Evolutionary conservation across 37 sponge, comb jelly and placozoan species (phyloP).

Genomic region (Axinella damicornis): DNA sequence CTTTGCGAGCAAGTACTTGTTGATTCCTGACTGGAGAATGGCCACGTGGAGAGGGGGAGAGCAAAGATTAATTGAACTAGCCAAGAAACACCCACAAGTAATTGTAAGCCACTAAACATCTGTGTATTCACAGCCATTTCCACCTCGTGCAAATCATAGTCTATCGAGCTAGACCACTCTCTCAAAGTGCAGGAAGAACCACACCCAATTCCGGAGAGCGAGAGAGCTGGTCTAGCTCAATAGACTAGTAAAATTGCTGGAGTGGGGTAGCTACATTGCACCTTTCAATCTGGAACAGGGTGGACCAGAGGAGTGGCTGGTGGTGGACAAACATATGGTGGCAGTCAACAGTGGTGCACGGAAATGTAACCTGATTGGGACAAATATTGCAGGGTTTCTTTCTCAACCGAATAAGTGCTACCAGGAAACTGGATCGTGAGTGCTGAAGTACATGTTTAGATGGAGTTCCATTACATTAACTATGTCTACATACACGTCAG

Average conservation of each 20-base stretch:
- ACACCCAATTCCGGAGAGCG: too few relatives aligned
- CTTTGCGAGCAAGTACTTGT: conserved; percentile 66
- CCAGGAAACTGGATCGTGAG: conserved; percentile 69
- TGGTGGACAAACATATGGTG: conserved; percentile 74
- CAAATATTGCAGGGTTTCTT: conserved; percentile 32
- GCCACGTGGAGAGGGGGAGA: neutral
- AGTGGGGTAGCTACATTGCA: too few relatives aligned
- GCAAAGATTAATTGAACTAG: neutral
- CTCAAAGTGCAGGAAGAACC: too few relatives aligned
- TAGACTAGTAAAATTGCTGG: too few relatives aligned
- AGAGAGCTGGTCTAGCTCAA: too few relatives aligned
- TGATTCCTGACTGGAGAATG: conserved; percentile 69
- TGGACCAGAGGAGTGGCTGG: conserved; percentile 72
- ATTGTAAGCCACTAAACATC: conserved; percentile 3
- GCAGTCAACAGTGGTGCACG: conserved; percentile 44
- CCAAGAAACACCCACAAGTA: conserved; percentile 35
- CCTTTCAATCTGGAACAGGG: conserved; percentile 29
- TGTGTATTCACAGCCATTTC: neutral
- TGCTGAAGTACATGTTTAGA: neutral
- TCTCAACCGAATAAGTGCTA: conserved; percentile 62
- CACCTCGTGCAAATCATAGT: too few relatives aligned
- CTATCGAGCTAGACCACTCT: too few relatives aligned
- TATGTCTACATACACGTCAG: neutral
- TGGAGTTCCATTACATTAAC: neutral
- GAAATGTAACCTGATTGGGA: conserved; percentile 77